Evolutionary conservation across 23 tunicate genomes (phyloP), one percentile per base, ranked within the genome.

Genomic region (Aplidium turbinatum): DNA sequence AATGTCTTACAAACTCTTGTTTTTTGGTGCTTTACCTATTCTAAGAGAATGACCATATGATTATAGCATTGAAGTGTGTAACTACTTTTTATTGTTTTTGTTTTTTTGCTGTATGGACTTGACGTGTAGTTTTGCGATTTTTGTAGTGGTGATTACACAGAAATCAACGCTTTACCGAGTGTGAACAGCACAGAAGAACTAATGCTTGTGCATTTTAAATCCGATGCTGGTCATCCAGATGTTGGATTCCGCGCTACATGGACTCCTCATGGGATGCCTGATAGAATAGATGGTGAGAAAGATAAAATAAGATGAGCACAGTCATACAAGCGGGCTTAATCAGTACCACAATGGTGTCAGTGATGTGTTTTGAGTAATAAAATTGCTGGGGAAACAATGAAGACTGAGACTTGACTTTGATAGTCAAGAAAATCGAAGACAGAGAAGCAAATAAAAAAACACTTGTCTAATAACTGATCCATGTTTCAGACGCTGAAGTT

Each of bases 171-270:
- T 54, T 48, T 65, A 18, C 80, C 86, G 6, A 68, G 29, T 6
- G 80, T 82, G 26, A 89, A 63, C 35, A 89, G 96, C 76, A 89
- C 89, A 4, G 89, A 89, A 46, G 81, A 89, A 78, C 11, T 21
- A 16, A 82, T 89, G 85, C 13, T 64, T 33, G 61, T 89, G 40
- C 50, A 23, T 6, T 89, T 89, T 53, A 78, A 51, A 35, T 63
- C 84, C 1, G 96, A 89, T 52, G 75, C 72, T 0, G 87, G 81
- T 0, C 54, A 70, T 40, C 30, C 51, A 29, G 79, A 58, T 0
- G 32, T 31, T 9, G 96, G 96, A 0, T 88, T 88, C 48, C 84
- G 34, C 29, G 96, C 87, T 33, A 58, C 38, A 4, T 88, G 96
- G 96, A 35, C 62, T 3, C 80, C 80, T 1, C 38, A 6, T 28